phyloP scores from a whole-genome alignment of 2,113 vertebrate species.

The Heliornis fulica region DNA sequence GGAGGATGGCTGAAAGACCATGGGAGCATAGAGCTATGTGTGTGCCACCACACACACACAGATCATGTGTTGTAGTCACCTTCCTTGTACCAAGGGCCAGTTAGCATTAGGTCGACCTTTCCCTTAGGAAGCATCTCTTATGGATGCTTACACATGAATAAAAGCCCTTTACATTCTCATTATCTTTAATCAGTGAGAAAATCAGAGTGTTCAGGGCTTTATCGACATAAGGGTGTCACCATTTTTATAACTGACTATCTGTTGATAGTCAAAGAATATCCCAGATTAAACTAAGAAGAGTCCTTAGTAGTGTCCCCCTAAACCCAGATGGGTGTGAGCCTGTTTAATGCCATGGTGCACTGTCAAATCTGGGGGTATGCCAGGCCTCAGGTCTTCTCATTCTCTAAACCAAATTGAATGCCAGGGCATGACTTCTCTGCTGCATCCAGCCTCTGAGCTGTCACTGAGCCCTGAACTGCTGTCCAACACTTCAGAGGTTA shows the following conservation, averaged over 20 bases:
- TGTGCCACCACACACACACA: rapidly evolving
- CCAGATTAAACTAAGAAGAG: neutral
- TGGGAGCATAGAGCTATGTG: neutral
- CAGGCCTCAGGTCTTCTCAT: neutral
- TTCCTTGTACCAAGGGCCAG: neutral
- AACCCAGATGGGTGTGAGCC: neutral
- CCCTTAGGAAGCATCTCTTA: neutral
- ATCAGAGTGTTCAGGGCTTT: neutral
- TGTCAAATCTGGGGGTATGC: neutral
- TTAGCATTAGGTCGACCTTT: neutral
- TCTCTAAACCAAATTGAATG: neutral
- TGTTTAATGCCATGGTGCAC: neutral
- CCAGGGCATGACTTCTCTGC: neutral
- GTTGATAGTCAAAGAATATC: neutral
- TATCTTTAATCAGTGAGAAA: neutral
- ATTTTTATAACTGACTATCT: neutral
- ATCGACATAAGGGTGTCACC: neutral
- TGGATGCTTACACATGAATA: neutral
- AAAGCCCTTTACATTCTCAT: neutral
- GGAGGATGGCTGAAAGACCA: neutral
- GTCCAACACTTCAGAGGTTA: neutral
- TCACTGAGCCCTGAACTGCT: neutral
- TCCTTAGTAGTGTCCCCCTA: neutral
- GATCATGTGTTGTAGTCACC: neutral
- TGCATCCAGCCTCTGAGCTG: neutral